phyloP scores from a whole-genome alignment of 2,113 vertebrate species.

The Seriola rivoliana region DNA sequence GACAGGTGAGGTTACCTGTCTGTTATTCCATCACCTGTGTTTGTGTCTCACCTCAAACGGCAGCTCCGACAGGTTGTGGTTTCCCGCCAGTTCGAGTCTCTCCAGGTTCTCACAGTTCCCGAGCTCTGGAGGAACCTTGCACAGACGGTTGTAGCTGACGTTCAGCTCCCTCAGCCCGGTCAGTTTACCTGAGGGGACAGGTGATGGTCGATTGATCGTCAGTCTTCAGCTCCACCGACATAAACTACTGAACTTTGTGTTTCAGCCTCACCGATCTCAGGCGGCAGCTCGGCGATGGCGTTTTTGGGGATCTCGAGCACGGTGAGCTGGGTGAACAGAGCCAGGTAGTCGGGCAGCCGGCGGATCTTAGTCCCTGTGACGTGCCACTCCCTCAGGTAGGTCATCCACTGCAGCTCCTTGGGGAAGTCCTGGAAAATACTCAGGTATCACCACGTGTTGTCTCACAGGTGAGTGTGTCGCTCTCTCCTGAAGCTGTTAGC shows the following conservation, averaged over 20 bases:
- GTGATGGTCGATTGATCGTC: neutral
- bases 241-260: too few relatives aligned
- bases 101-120: constrained; percentile 91
- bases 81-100: constrained; percentile 91
- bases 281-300: constrained; percentile 85
- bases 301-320: constrained; percentile 90
- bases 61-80: constrained; percentile 88
- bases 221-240: neutral
- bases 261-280: constrained; percentile 89
- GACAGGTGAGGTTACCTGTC: too few relatives aligned
- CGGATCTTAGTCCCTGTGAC: constrained; percentile 88
- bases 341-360: constrained; percentile 88
- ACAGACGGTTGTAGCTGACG: constrained; percentile 91
- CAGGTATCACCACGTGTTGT: neutral
- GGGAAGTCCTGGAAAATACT: constrained; percentile 87
- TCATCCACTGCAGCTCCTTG: constrained; percentile 87
- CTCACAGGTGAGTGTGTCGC: rapidly evolving
- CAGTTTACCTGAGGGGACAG: constrained; percentile 77
- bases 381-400: constrained; percentile 90
- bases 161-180: constrained; percentile 87
- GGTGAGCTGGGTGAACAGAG: constrained; percentile 88
- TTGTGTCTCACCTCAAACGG: constrained; percentile 91
- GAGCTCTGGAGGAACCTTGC: constrained; percentile 89
- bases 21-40: too few relatives aligned
- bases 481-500: neutral